Evolutionary conservation across 64 coral and sea anemone species (phyloP), one percentile per base, ranked within the genome.

Genomic region (Orbicella faveolata): DNA sequence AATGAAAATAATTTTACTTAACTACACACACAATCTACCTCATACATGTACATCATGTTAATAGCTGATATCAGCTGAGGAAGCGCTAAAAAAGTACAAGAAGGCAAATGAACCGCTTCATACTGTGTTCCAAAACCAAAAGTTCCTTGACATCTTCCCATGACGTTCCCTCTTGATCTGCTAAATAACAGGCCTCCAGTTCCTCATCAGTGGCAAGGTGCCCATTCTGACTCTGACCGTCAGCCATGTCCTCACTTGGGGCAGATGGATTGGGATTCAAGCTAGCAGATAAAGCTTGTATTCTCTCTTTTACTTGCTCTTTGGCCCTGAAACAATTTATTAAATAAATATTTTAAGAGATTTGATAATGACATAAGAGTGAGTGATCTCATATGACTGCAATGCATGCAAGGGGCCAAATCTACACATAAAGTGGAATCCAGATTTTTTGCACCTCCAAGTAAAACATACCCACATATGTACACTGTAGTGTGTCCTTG

Each of bases 91-190:
- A 85, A 2, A 9, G 23, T 34, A 61, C 34, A 33, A 14, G 19
- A 75, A 75, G 26, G 25, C 41, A 51, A 59, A 14, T 59, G 13
- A 14, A 74, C 20, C 4, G 11, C 9, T 33, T 72, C 73, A 69
- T 93, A 92, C 93, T 79, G 86, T 92, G 68, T 90, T 96, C 91
- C 33, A 96, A 68, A 63, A 90, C 92, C 77, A 94, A 90, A 14
- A 96, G 92, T 57, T 94, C 95, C 75, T 96, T 89, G 16, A 96
- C 95, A 90, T 96, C 95, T 81, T 96, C 84, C 92, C 92, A 94
- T 3, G 87, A 68, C 16, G 14, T 19, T 79, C 36, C 75, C 51
- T 93, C 66, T 36, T 89, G 75, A 61, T 79, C 23, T 6, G 92
- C 67, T 62, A 51, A 33, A 15, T 59, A 59, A 9, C 55, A 59